phyloP scores from a whole-genome alignment of 2,113 vertebrate genomes.

The Glaucomys volans region DNA sequence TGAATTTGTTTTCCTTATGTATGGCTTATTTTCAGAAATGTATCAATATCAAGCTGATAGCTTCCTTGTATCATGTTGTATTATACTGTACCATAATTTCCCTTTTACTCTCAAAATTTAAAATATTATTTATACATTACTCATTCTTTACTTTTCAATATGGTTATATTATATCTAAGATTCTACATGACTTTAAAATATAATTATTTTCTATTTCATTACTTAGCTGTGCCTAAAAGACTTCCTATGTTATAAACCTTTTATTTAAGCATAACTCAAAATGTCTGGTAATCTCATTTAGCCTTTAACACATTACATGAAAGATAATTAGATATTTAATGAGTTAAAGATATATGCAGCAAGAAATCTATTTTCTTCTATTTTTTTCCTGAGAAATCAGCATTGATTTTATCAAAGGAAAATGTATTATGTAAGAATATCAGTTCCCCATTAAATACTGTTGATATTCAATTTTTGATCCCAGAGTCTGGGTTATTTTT shows the following conservation, averaged over 20 bases:
- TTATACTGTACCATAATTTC: background rate
- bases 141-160: background rate
- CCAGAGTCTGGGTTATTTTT: background rate
- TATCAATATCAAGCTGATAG: background rate
- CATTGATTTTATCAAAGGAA: background rate
- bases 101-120: background rate
- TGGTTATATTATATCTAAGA: background rate
- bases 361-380: background rate
- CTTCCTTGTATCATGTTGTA: background rate
- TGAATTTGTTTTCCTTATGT: background rate
- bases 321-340: conserved; percentile 17
- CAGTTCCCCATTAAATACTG: background rate
- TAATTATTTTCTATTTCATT: background rate
- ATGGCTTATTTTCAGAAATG: background rate
- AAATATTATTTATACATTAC: background rate
- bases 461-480: background rate
- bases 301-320: background rate
- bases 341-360: background rate
- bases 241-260: background rate
- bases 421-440: background rate
- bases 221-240: background rate
- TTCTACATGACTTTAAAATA: background rate
- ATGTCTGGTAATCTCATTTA: background rate
- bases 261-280: background rate
- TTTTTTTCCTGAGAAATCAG: background rate